phyloP scores from a whole-genome alignment of 35 echinoderm and acorn worm genomes.

The Apostichopus parvimensis region DNA sequence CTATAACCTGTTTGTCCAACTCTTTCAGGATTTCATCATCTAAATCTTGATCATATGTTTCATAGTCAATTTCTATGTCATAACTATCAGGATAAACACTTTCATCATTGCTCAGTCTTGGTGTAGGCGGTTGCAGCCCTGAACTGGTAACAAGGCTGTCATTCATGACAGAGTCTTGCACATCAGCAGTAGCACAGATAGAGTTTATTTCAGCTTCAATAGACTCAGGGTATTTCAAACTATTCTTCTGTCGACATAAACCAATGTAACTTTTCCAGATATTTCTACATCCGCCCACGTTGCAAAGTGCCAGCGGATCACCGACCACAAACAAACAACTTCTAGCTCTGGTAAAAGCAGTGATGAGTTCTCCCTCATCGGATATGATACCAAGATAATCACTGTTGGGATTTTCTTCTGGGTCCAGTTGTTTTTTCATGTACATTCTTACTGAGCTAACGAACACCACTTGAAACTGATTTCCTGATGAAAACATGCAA shows the following conservation, averaged over 20 bases:
- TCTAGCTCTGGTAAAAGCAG: constrained; percentile 84
- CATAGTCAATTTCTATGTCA: constrained; percentile 14
- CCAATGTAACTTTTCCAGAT: constrained; percentile 77
- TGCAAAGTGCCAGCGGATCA: constrained; percentile 77
- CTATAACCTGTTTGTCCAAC: background rate
- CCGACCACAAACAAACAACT: constrained; percentile 77
- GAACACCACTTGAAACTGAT: constrained; percentile 16
- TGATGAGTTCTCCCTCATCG: constrained; percentile 81
- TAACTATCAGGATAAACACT: background rate
- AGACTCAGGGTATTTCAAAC: constrained; percentile 8
- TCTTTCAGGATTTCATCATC: constrained; percentile 18
- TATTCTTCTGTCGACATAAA: constrained; percentile 63
- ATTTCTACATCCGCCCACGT: constrained; percentile 54
- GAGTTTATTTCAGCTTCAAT: background rate
- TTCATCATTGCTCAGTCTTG: background rate
- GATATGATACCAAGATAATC: constrained; percentile 79
- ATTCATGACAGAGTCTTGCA: no score
- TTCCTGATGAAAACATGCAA: background rate
- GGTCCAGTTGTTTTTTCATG: background rate
- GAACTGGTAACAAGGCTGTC: no score
- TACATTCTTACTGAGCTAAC: constrained; percentile 2
- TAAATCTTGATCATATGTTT: background rate
- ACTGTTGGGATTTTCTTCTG: background rate
- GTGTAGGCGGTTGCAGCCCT: no score
- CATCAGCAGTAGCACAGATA: no score